Evolutionary conservation across 2,113 vertebrate genomes (phyloP), one percentile per base, ranked within the genome.

Genomic region (Panthera uncia): DNA sequence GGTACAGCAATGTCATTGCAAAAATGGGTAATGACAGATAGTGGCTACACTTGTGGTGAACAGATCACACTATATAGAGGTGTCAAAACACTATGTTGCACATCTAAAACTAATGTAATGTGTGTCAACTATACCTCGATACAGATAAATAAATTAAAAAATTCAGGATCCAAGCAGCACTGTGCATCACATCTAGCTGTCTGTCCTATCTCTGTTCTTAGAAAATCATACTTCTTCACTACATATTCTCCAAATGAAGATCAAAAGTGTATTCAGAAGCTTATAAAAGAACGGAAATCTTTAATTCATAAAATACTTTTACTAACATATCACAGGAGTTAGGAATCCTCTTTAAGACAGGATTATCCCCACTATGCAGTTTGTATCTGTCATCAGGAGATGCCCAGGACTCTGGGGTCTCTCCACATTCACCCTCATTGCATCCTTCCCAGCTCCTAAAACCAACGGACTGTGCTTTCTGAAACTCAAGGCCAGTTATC

Each of bases 201-300:
- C 66, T 87, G 19, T 27, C 10, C 21, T 48, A 52, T 19, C 13
- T 90, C 65, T 88, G 27, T 66, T 83, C 10, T 68, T 91, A 65
- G 91, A 66, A 83, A 21, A 23, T 74, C 5, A 4, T 48, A 69
- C 74, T 80, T 93, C 57, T 88, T 80, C 38, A 61, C 23, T 83
- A 41, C 25, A 69, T 0, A 55, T 74, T 88, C 93, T 84, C 33
- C 31, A 96, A 95, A 82, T 61, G 69, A 93, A 97, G 93, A 61
- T 66, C 81, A 91, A n/a, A 1, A 79, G 41, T 23, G 5, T 55
- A 74, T 63, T 76, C 61, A 81, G 29, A 68, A 45, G 4, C 15
- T 45, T 78, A 16, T 61, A 83, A 31, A 63, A 71, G 41, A 50
- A 68, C 10, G 71, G 25, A 65, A 87, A 71, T 55, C n/a, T 31